Percentiles rank a stretch among this genome's conserved stretches.
Conservation (phyloP, 2,888 invertebrate species). For the Electrophaes corylata region DNA sequence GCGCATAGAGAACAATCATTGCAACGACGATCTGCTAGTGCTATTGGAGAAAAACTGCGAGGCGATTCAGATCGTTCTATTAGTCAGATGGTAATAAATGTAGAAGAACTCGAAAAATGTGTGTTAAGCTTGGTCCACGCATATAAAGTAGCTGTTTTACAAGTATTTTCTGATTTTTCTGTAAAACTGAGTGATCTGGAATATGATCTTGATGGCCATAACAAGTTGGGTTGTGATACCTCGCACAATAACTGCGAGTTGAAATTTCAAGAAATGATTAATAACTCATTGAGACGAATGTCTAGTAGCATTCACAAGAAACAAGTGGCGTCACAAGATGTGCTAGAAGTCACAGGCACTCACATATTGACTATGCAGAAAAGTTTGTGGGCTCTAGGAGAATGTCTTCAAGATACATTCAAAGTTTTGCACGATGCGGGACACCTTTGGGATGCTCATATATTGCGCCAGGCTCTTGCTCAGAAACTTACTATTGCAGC, state of each 20-base stretch:
- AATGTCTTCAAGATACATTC: slow-evolving; percentile 62
- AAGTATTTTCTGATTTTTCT: slow-evolving; percentile 54
- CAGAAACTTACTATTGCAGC: slow-evolving; percentile 68
- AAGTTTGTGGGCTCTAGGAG: slow-evolving; percentile 58
- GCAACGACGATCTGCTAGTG: slow-evolving; percentile 43
- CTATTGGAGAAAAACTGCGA: slow-evolving; percentile 20
- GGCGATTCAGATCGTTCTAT: slow-evolving; percentile 32
- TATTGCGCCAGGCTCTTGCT: slow-evolving; percentile 62
- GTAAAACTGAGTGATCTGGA: slow-evolving; percentile 53
- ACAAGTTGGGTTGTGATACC: slow-evolving; percentile 32
- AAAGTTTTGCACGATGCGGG: slow-evolving; percentile 61
- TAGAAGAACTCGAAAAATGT: slow-evolving; percentile 53
- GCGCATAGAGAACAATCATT: slow-evolving; percentile 34
- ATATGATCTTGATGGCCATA: slow-evolving; percentile 45
- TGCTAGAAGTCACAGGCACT: slow-evolving; percentile 43
- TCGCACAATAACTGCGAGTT: slow-evolving; percentile 28
- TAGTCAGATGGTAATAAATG: slow-evolving; percentile 39
- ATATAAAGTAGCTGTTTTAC: slow-evolving; percentile 56
- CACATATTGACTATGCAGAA: slow-evolving; percentile 56
- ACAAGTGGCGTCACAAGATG: slow-evolving; percentile 27
- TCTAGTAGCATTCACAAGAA: slow-evolving; percentile 38
- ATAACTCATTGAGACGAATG: slow-evolving; percentile 44
- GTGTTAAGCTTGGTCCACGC: slow-evolving; percentile 54
- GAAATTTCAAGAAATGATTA: slow-evolving; percentile 50
- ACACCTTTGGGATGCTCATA: slow-evolving; percentile 70